A percentile compares a stretch with the other conserved stretches of the same genome.
phyloP scores from a whole-genome alignment of 2,888 invertebrate species.

The Pachymerium ferrugineum region DNA sequence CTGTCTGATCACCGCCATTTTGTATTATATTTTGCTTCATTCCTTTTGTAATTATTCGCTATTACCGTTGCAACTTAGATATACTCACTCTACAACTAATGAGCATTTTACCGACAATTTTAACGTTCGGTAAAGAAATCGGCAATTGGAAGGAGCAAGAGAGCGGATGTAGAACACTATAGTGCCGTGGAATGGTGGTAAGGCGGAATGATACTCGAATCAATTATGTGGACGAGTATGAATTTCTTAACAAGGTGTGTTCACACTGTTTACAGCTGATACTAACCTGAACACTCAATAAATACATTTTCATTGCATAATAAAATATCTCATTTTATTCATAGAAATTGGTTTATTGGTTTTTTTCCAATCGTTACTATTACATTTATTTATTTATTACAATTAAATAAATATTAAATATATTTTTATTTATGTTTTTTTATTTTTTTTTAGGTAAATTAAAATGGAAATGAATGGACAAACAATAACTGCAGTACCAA shows the following conservation, averaged over 20 bases:
- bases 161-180: constrained; percentile 23
- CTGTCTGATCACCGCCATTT: constrained; percentile 32
- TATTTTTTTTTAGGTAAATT: background rate
- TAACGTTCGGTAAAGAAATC: background rate
- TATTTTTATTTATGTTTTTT: too few species aligned
- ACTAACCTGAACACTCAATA: background rate
- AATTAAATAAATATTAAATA: too few species aligned
- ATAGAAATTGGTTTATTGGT: too few species aligned
- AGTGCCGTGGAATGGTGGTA: constrained; percentile 24
- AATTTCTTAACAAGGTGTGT: constrained; percentile 5
- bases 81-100: background rate
- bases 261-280: constrained; percentile 9
- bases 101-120: background rate
- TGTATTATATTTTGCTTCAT: constrained; percentile 19
- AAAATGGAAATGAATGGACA: constrained; percentile 27
- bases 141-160: background rate
- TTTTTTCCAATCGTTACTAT: too few species aligned
- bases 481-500: constrained; percentile 20
- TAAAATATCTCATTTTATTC: too few species aligned
- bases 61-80: background rate
- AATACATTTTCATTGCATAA: too few species aligned
- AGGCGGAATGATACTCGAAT: constrained; percentile 27
- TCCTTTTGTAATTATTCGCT: background rate
- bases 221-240: constrained; percentile 23
- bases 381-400: too few species aligned